Evolutionary conservation across 1,140 invertebrate genomes (phyloP).

Genomic region (Cyclargus thomasi): DNA sequence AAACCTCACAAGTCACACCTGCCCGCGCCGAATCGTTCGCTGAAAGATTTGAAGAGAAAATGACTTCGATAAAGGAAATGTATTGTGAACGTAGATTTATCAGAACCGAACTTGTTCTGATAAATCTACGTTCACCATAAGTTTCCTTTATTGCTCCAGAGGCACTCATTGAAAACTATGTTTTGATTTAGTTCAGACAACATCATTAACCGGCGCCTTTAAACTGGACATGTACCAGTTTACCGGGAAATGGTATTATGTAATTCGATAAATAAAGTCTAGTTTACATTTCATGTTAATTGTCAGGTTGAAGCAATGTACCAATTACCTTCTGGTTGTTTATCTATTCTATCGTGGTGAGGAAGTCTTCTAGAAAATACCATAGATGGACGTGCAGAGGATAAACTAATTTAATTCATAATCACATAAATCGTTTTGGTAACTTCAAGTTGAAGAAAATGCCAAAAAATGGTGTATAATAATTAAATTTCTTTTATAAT

Average conservation of each 20-base stretch:
- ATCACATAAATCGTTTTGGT: too few species aligned
- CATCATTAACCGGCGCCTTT: neutral
- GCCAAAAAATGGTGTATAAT: too few species aligned
- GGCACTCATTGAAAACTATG: neutral
- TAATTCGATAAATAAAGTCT: conserved; percentile 3
- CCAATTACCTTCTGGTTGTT: neutral
- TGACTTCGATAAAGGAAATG: too few species aligned
- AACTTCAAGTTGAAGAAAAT: too few species aligned
- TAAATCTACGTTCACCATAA: too few species aligned
- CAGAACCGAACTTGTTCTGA: too few species aligned
- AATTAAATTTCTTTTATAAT: too few species aligned
- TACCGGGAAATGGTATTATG: conserved; percentile 6
- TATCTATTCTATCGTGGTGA: neutral
- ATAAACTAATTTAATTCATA: too few species aligned
- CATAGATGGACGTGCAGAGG: neutral
- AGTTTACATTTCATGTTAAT: conserved; percentile 15
- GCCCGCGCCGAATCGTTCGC: too few species aligned
- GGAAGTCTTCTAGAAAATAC: neutral
- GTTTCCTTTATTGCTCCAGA: neutral
- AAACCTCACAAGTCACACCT: too few species aligned
- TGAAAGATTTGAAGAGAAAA: too few species aligned
- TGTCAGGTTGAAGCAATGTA: conserved; percentile 6
- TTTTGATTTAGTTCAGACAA: neutral
- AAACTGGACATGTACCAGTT: neutral
- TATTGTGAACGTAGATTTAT: too few species aligned